These are phyloP conservation scores for Trachelus tabidus DNA, from an alignment of 2,888 invertebrate genomes.

Conservation along the genomic window DNA sequence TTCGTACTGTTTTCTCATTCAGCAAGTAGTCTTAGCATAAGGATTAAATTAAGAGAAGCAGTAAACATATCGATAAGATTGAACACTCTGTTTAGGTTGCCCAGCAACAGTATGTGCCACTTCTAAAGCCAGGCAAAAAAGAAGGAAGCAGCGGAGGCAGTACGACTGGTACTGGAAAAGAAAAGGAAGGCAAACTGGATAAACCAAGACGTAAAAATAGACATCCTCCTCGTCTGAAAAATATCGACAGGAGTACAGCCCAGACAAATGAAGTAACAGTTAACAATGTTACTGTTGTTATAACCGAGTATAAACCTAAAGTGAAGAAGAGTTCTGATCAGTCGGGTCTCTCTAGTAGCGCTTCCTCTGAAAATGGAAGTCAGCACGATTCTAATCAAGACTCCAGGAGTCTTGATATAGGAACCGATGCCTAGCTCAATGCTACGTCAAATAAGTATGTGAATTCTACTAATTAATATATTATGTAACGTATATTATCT, in stretches of 20 bases:
- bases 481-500: constrained; percentile 46
- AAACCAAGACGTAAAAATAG: constrained; percentile 62
- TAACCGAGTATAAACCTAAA: constrained; percentile 95
- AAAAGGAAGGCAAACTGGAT: constrained; percentile 60
- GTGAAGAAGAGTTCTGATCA: constrained; percentile 65
- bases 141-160: constrained; percentile 63
- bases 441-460: constrained; percentile 29
- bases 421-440: constrained; percentile 61
- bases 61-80: background rate
- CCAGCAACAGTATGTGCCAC: constrained; percentile 63
- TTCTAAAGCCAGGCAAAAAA: constrained; percentile 66
- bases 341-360: constrained; percentile 66
- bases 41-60: background rate
- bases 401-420: constrained; percentile 66
- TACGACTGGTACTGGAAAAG: constrained; percentile 53
- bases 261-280: constrained; percentile 96
- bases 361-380: constrained; percentile 67
- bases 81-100: constrained; percentile 48
- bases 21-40: background rate
- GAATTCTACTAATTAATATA: constrained; percentile 49
- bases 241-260: constrained; percentile 92
- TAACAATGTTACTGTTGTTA: constrained; percentile 95
- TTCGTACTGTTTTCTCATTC: background rate
- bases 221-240: constrained; percentile 87
- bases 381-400: constrained; percentile 68